Evolutionary conservation across 1,140 invertebrate genomes (phyloP), one percentile per base, ranked within the genome.

Genomic region (Pseudoatta argentina): DNA sequence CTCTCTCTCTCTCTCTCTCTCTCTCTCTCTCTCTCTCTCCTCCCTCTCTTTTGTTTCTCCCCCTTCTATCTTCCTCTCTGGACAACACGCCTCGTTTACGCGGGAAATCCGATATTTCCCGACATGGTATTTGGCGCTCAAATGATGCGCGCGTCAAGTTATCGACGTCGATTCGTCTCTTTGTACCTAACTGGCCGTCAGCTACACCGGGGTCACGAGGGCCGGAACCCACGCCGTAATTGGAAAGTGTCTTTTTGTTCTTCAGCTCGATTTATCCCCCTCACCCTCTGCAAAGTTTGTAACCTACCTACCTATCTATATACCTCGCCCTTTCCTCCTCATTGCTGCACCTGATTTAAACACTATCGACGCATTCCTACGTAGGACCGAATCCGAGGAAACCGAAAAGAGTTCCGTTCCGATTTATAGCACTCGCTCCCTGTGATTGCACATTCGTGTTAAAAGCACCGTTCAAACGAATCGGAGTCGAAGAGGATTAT

Each of bases 71-170:
- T 27, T 30, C 48, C 44, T 21, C 18, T 21, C 34, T 76, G 51
- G 44, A 61, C 44, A n/a, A 39, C 85, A 86, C 61, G 86, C 81
- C 61, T 67, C 86, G 69, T 75, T 85, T 87, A 72, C 86, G 63
- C 82, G 83, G 69, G 69, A 85, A 87, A 77, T 87, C 63, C 81
- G 82, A 86, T 87, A 86, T 86, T 86, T 81, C 67, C 53, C 85
- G 61, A 81, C 75, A 82, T 67, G 69, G 79, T 86, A 86, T 86
- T 86, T 86, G 76, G 75, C 85, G 77, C 85, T 86, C 75, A 86
- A 86, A 83, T 83, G 79, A 83, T 69, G 75, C 79, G 85, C 75
- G 63, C 34, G 85, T 76, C 85, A 86, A 86, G 48, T 79, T 78
- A 86, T 83, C 83, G 83, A 85, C 83, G 69, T 85, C 83, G 73